Percentiles rank a stretch among this genome's conserved stretches.
phyloP scores from a whole-genome alignment of 2,113 vertebrate genomes.

The Xenus cinereus region DNA sequence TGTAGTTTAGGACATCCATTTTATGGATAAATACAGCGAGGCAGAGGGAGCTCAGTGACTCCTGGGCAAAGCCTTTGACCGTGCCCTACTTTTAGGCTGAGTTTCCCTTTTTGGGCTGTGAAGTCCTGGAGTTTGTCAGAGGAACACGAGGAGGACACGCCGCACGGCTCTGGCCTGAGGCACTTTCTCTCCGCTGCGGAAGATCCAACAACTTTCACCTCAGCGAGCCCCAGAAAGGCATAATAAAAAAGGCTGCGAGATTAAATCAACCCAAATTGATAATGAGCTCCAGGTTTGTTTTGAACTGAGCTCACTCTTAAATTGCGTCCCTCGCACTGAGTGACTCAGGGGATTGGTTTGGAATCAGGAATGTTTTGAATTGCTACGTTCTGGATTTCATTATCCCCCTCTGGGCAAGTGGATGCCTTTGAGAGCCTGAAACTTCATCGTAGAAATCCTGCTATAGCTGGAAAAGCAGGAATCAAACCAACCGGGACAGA shows the following conservation, averaged over 20 bases:
- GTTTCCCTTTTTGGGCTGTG: not conserved
- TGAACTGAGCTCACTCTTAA: constrained; percentile 27
- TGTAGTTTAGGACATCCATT: not conserved
- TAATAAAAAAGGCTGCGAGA: not conserved
- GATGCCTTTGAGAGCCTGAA: constrained; percentile 24
- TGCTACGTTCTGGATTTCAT: constrained; percentile 54
- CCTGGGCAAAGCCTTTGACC: not conserved
- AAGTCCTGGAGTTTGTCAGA: not conserved
- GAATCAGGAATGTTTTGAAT: constrained; percentile 10
- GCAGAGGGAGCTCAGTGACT: not conserved
- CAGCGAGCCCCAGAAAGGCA: not conserved
- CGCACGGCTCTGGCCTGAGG: not conserved
- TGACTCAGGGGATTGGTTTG: not conserved
- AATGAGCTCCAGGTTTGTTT: constrained; percentile 57
- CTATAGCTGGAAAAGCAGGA: constrained; percentile 41
- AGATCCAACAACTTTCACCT: not conserved
- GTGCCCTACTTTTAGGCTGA: not conserved
- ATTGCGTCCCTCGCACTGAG: not conserved
- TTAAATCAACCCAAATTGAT: not conserved
- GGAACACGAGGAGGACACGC: fast-evolving
- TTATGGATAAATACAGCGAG: not conserved
- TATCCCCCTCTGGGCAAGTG: constrained; percentile 14
- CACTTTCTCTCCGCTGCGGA: not conserved
- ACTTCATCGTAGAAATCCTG: constrained; percentile 21
- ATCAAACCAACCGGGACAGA: not conserved